These are phyloP conservation scores for Hirtodrosophila confusa DNA, from an alignment of 2,888 invertebrate species.

Conservation along the genomic window DNA sequence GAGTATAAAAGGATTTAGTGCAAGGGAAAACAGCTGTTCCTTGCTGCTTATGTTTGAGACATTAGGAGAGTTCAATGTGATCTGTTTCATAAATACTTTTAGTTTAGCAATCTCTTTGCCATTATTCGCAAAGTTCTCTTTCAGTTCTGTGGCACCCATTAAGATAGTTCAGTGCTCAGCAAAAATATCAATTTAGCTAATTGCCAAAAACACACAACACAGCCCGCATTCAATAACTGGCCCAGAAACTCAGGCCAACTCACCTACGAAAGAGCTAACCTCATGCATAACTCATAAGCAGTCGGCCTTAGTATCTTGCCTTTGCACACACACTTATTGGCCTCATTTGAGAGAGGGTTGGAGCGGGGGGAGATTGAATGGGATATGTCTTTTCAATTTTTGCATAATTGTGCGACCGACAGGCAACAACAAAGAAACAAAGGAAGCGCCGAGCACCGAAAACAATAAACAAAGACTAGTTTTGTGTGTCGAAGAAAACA, in stretches of 20 bases:
- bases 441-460: conserved; percentile 1
- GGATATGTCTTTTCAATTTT: conserved; percentile 43
- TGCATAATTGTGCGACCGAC: conserved; percentile 66
- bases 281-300: conserved; percentile 74
- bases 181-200: conserved; percentile 56
- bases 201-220: conserved; percentile 24
- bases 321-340: conserved; percentile 49
- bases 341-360: conserved; percentile 34
- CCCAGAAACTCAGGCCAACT: conserved; percentile 14
- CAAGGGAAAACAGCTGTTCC: too few relatives aligned
- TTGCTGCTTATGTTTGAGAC: too few relatives aligned
- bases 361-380: conserved; percentile 4
- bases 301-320: conserved; percentile 13
- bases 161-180: conserved; percentile 28
- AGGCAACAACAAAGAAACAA: conserved; percentile 31
- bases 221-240: conserved; percentile 8
- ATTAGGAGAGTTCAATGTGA: too few relatives aligned
- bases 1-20: too few relatives aligned
- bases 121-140: conserved; percentile 17
- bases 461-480: conserved; percentile 50
- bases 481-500: conserved; percentile 61
- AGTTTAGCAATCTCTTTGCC: conserved; percentile 14
- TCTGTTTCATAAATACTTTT: too few relatives aligned
- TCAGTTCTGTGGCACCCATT: conserved; percentile 8
- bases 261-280: conserved; percentile 25